Evolutionary conservation across 2,797 vertebrate species (phyloP), one percentile per base, ranked within the genome.

Genomic region (Coilia nasus): DNA sequence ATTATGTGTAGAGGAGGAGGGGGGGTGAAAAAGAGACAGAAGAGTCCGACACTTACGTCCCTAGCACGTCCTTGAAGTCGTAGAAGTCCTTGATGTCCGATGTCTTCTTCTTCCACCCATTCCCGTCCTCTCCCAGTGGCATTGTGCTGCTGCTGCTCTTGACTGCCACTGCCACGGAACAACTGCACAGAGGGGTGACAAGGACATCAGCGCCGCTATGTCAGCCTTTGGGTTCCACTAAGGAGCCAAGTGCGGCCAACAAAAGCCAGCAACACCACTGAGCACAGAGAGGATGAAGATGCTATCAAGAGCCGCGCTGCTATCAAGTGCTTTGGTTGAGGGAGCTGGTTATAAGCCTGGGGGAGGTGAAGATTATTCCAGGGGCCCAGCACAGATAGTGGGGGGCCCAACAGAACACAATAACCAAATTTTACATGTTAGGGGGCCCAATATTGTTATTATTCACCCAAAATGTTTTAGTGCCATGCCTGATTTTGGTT

Each of bases 1-100:
- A 78, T 78, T 78, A 78, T 78, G 35, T 78, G 44, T 78, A 78
- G 31, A 78, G 71, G 35, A 71, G 28, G 64, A n/a, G 25, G 25
- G 28, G 50, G 14, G 50, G 9, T 9, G 50, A 54, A 54, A 54
- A 54, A 54, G 9, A 54, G 14, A 54, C 9, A 54, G 7, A 54
- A 64, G 9, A 25, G 6, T 23, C 6, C 81, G 85, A 88, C 64
- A 91, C 96, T 96, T 91, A 96, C 95, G 96, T 96, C 88, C 95
- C 96, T 88, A 96, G 92, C 86, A 96, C 95, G 90, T 96, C 96
- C 93, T 96, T 96, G 92, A 96, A 96, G 91, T 96, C 95, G 83
- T 96, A 96, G 88, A 95, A 92, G 85, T 96, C 95, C 92, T 95
- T 96, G 91, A 96, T 95, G 89, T 96, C 95, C 57, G 93, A 94